These are phyloP conservation scores for Apodemus speciosus DNA, from an alignment of 2,113 vertebrate species.

Conservation along the genomic window DNA sequence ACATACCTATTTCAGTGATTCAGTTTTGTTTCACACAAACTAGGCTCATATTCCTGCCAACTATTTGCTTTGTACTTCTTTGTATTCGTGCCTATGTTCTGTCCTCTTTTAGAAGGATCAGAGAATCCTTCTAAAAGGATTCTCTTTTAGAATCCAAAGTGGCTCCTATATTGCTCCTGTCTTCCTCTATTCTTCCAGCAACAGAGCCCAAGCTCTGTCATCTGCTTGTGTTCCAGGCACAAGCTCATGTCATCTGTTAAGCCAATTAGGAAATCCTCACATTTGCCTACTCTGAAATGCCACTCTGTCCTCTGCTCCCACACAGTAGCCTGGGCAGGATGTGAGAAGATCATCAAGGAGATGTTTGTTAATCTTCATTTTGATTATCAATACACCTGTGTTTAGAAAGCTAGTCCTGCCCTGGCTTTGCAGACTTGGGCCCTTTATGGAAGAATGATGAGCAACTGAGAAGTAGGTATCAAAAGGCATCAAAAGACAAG, in stretches of 20 bases:
- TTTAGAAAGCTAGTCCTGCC: slow-evolving; percentile 15
- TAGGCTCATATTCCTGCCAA: background rate
- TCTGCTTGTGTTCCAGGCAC: too few relatives aligned
- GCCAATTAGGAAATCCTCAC: background rate
- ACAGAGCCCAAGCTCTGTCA: too few relatives aligned
- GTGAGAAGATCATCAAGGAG: background rate
- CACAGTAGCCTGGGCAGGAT: background rate
- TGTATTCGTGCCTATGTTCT: background rate
- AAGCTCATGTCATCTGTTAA: background rate
- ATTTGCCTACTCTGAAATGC: background rate
- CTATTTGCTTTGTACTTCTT: slow-evolving; percentile 27
- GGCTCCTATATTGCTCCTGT: background rate
- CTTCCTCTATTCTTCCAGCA: background rate
- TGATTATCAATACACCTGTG: background rate
- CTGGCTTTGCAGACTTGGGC: slow-evolving; percentile 34
- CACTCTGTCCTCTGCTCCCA: background rate
- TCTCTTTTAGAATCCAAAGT: background rate
- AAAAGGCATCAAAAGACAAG: slow-evolving; percentile 31
- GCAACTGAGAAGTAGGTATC: slow-evolving; percentile 39
- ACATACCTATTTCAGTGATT: slow-evolving; percentile 3
- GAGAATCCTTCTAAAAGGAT: too few relatives aligned
- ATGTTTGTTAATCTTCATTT: slow-evolving; percentile 28
- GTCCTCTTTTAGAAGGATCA: background rate
- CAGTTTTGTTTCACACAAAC: slow-evolving; percentile 14
- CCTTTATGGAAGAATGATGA: slow-evolving; percentile 45